Percentiles rank a stretch among this genome's conserved stretches.
Evolutionary conservation across 2,797 vertebrate species (phyloP).

Genomic region (Oryzias sinensis): DNA sequence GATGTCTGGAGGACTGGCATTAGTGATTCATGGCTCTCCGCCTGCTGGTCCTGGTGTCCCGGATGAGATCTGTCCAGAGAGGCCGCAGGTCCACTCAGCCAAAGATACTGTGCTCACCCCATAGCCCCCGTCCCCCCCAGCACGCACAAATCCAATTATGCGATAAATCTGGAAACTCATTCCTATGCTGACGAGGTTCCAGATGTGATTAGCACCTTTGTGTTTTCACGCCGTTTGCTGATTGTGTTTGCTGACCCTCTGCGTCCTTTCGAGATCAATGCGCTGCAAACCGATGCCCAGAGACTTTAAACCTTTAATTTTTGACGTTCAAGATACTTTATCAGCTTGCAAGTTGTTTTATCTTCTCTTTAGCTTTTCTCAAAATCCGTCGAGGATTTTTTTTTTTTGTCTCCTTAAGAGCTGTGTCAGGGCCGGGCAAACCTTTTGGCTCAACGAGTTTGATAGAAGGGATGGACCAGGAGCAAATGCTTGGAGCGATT

Average conservation of each 20-base stretch:
- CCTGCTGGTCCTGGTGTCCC: constrained; percentile 49
- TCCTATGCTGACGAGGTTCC: constrained; percentile 39
- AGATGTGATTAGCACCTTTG: constrained; percentile 50
- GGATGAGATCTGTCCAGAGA: constrained; percentile 58
- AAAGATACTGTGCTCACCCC: background rate
- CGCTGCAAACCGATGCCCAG: background rate
- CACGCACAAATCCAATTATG: constrained; percentile 71
- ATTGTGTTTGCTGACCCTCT: constrained; percentile 52
- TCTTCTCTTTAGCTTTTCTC: too few relatives aligned
- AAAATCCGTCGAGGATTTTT: too few relatives aligned
- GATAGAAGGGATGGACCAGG: too few relatives aligned
- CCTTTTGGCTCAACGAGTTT: too few relatives aligned
- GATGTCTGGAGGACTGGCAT: constrained; percentile 70
- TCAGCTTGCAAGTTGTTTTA: too few relatives aligned
- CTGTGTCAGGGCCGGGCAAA: too few relatives aligned
- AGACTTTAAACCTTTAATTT: too few relatives aligned
- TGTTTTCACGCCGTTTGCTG: constrained; percentile 39
- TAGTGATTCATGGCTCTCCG: constrained; percentile 70
- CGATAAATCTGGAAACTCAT: constrained; percentile 55
- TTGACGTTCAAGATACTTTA: too few relatives aligned
- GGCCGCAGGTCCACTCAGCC: constrained; percentile 24
- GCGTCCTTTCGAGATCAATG: constrained; percentile 35
- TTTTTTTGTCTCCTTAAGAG: too few relatives aligned
- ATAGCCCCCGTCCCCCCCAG: constrained; percentile 20
- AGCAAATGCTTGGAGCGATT: too few relatives aligned